Evolutionary conservation across 92 coral and sea anemone genomes (phyloP).

Genomic region (Desmophyllum pertusum): DNA sequence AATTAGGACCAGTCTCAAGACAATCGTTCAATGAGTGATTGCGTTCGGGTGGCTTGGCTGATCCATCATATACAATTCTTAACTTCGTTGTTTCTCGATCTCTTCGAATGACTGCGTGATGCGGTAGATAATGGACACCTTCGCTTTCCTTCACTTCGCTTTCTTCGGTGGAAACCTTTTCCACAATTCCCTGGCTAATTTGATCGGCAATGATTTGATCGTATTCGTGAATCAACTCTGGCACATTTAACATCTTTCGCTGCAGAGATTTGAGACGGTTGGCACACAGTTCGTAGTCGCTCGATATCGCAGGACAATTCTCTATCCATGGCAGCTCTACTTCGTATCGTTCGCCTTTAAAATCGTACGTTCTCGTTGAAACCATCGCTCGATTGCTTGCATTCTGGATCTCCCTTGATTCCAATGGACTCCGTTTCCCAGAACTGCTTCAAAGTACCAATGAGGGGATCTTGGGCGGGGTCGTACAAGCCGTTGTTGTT

Average conservation of each 20-base stretch:
- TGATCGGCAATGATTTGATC: conserved; percentile 56
- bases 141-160: not conserved
- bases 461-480: conserved; percentile 42
- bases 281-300: conserved; percentile 51
- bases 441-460: conserved; percentile 54
- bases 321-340: conserved; percentile 71
- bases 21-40: conserved; percentile 54
- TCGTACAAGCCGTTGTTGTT: conserved; percentile 7
- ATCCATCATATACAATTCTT: conserved; percentile 58
- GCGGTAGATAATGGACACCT: conserved; percentile 39
- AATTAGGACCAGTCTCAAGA: conserved; percentile 55
- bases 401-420: conserved; percentile 39
- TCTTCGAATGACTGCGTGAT: conserved; percentile 50
- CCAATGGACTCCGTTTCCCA: conserved; percentile 78
- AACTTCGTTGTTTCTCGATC: conserved; percentile 58
- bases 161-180: conserved; percentile 33
- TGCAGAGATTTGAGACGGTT: conserved; percentile 54
- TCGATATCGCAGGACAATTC: conserved; percentile 36
- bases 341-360: conserved; percentile 63
- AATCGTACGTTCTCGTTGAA: conserved; percentile 48
- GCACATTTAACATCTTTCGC: conserved; percentile 43
- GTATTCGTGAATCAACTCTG: conserved; percentile 56
- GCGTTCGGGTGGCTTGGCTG: conserved; percentile 50
- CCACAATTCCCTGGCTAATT: conserved; percentile 42
- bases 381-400: conserved; percentile 4